A percentile compares a stretch with the other conserved stretches of the same genome.
These are phyloP conservation scores for Takifugu rubripes DNA, from an alignment of 2,797 vertebrate genomes.

Conservation along the genomic window DNA sequence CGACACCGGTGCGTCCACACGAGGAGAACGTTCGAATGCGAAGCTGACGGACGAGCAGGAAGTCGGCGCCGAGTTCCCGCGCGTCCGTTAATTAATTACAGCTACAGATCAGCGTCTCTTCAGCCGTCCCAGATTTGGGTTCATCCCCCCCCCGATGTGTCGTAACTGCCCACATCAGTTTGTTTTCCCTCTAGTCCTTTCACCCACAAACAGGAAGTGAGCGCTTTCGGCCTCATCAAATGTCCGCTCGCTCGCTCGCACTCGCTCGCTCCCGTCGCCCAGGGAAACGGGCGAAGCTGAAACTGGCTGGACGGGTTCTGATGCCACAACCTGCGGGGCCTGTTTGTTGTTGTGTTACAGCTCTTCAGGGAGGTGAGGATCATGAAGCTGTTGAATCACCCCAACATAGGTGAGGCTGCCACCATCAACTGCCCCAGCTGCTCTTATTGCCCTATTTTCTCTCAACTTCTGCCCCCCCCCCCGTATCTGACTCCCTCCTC, in stretches of 20 bases:
- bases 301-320: background rate
- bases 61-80: background rate
- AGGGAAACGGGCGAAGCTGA: too few relatives aligned
- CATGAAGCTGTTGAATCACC: conserved; percentile 95
- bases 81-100: too few relatives aligned
- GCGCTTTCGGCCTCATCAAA: conserved; percentile 10
- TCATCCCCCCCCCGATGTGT: background rate
- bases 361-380: conserved; percentile 95
- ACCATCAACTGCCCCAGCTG: conserved; percentile 9
- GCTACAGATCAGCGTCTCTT: too few relatives aligned
- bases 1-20: conserved; percentile 8
- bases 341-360: conserved; percentile 59
- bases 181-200: conserved; percentile 3
- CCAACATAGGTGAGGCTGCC: conserved; percentile 88
- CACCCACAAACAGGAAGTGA: conserved; percentile 26
- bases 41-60: background rate
- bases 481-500: conserved; percentile 4
- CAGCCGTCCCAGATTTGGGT: background rate
- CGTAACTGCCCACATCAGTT: conserved; percentile 2
- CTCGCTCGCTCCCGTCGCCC: too few relatives aligned
- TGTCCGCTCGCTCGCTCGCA: background rate
- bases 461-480: conserved; percentile 1
- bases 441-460: background rate
- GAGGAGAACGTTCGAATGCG: background rate
- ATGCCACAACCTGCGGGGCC: conserved; percentile 15